Conservation (phyloP, 2,797 vertebrate genomes). For the Gymnopithys bicolor region DNA sequence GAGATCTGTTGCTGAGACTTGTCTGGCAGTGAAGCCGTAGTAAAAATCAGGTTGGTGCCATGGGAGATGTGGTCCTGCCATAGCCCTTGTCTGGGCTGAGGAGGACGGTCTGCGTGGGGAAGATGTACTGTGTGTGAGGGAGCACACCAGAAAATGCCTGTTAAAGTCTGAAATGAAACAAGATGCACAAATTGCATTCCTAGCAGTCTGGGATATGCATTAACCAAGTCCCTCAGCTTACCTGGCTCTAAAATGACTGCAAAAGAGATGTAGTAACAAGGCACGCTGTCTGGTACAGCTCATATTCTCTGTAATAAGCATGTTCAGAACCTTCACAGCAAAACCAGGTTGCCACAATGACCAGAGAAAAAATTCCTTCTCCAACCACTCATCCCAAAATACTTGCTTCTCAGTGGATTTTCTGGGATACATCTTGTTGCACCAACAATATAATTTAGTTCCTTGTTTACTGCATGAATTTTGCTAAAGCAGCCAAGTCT, state of each 20-base stretch:
- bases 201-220: background rate
- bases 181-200: background rate
- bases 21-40: background rate
- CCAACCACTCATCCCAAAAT: background rate
- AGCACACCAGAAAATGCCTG: background rate
- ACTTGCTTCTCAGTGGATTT: background rate
- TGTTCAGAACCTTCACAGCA: background rate
- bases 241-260: background rate
- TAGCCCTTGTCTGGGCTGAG: background rate
- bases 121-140: background rate
- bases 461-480: background rate
- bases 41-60: background rate
- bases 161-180: background rate
- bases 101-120: fast-evolving
- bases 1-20: background rate
- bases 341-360: background rate
- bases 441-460: background rate
- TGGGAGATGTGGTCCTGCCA: fast-evolving
- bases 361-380: background rate
- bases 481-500: background rate
- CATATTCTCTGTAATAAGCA: background rate
- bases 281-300: background rate
- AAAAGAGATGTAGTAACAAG: background rate
- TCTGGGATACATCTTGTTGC: background rate
- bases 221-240: background rate